phyloP scores from a whole-genome alignment of 2,888 invertebrate species.

The Ichneumoninae sp. region DNA sequence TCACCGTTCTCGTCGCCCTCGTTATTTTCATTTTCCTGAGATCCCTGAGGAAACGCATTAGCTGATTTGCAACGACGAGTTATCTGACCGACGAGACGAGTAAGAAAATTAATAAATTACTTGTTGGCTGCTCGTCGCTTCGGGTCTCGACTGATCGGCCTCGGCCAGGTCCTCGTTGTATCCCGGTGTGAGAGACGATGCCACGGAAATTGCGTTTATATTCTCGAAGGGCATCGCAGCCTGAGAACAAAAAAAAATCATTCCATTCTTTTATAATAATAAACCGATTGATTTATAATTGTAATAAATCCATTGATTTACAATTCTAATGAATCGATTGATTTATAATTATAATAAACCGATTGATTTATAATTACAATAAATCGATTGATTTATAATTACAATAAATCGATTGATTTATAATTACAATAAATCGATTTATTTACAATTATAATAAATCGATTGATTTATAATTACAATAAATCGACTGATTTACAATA shows the following conservation, averaged over 20 bases:
- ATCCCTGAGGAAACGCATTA: conserved; percentile 51
- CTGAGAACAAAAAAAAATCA: conserved; percentile 63
- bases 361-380: too few species aligned
- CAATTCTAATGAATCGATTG: too few species aligned
- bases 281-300: too few species aligned
- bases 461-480: too few species aligned
- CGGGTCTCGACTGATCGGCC: conserved; percentile 90
- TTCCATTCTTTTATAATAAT: not conserved
- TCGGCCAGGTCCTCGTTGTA: conserved; percentile 92
- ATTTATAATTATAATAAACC: too few species aligned
- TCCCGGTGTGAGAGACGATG: conserved; percentile 74
- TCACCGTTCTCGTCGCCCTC: conserved; percentile 70
- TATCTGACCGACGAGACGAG: not conserved
- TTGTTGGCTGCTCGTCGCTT: conserved; percentile 77
- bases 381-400: too few species aligned
- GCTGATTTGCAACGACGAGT: not conserved
- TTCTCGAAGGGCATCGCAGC: conserved; percentile 69
- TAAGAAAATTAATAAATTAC: conserved; percentile 64
- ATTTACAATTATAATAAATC: too few species aligned
- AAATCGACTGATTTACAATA: too few species aligned
- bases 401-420: too few species aligned
- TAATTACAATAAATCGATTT: too few species aligned
- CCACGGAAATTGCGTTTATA: conserved; percentile 60
- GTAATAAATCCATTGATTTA: too few species aligned
- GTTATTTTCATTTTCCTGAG: conserved; percentile 61